A percentile compares a stretch with the other conserved stretches of the same genome.
These are phyloP conservation scores for Agrilus biguttatus DNA, from an alignment of 2,888 invertebrate genomes.

Conservation along the genomic window DNA sequence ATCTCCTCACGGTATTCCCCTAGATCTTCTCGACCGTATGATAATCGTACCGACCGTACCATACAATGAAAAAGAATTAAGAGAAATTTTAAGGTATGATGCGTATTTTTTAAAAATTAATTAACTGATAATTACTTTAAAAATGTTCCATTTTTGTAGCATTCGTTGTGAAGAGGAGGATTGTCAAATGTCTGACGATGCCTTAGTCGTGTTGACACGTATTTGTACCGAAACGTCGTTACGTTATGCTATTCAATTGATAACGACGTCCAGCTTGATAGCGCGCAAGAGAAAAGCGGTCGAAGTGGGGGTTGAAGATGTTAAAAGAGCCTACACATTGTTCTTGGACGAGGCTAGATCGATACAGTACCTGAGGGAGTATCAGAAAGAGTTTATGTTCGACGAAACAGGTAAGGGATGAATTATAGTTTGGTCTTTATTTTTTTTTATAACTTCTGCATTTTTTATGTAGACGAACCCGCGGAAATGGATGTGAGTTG, in stretches of 20 bases:
- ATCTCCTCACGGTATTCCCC: slow-evolving; percentile 94
- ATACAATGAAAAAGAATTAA: slow-evolving; percentile 76
- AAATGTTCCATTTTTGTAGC: slow-evolving; percentile 10
- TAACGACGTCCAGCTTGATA: slow-evolving; percentile 92
- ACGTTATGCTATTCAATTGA: slow-evolving; percentile 94
- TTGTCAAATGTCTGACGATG: slow-evolving; percentile 86
- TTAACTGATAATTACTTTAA: slow-evolving; percentile 3
- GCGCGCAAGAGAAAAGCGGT: slow-evolving; percentile 75
- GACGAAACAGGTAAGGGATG: slow-evolving; percentile 36
- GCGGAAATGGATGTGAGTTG: not conserved
- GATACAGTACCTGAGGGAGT: slow-evolving; percentile 85
- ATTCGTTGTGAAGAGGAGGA: slow-evolving; percentile 93
- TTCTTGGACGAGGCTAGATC: slow-evolving; percentile 92
- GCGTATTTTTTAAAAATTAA: not conserved
- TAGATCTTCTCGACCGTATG: slow-evolving; percentile 89
- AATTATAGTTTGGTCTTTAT: not conserved
- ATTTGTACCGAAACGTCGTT: slow-evolving; percentile 89
- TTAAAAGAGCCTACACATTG: slow-evolving; percentile 86
- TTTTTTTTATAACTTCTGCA: not conserved
- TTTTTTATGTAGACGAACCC: not conserved
- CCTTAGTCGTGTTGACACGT: slow-evolving; percentile 76
- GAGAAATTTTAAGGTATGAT: slow-evolving; percentile 65
- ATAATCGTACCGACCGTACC: slow-evolving; percentile 86
- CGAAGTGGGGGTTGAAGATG: slow-evolving; percentile 76
- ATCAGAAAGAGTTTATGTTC: slow-evolving; percentile 93